Evolutionary conservation across 2,888 invertebrate species (phyloP), one percentile per base, ranked within the genome.

Genomic region (Drosophila tripunctata): DNA sequence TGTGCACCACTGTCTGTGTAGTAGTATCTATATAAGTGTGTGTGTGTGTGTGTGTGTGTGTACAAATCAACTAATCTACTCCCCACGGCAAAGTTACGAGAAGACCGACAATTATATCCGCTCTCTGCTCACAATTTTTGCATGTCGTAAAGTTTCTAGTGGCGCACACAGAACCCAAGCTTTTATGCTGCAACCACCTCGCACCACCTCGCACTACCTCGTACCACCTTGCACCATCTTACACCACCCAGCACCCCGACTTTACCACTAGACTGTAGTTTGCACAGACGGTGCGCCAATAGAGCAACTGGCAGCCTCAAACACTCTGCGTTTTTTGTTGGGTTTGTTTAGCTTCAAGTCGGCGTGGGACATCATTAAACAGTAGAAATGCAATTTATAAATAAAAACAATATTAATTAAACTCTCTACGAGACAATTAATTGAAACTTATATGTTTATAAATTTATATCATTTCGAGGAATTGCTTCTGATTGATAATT

Each of bases 41-140:
- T 40, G 35, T 69, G 48, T 67, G 24, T 56, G 19, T 64, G 57
- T 67, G 52, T 62, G 38, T 62, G 45, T 75, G 66, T 63, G 75
- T 72, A 75, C 86, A 87, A 85, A 87, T 83, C 88, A 83, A 83
- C 83, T 87, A 83, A 83, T 83, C 83, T 83, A 88, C 84, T 88
- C 84, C 84, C 84, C 79, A 84, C 79, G 84, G 88, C 81, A 80
- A 86, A 86, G 87, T 84, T 84, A 86, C 84, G 84, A 88, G 86
- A 88, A 84, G 81, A 88, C 84, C 84, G 88, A 84, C 88, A 88
- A 84, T 84, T 88, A 84, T 88, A 88, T 84, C 87, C 88, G 84
- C 87, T 88, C 84, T 88, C 84, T 84, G 84, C 88, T 86, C 87
- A 80, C 87, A 80, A 83, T 86, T 84, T 84, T 84, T 84, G 84